Evolutionary conservation across 2,888 invertebrate species (phyloP), one percentile per base, ranked within the genome.

Genomic region (Protodeltote pygarga): DNA sequence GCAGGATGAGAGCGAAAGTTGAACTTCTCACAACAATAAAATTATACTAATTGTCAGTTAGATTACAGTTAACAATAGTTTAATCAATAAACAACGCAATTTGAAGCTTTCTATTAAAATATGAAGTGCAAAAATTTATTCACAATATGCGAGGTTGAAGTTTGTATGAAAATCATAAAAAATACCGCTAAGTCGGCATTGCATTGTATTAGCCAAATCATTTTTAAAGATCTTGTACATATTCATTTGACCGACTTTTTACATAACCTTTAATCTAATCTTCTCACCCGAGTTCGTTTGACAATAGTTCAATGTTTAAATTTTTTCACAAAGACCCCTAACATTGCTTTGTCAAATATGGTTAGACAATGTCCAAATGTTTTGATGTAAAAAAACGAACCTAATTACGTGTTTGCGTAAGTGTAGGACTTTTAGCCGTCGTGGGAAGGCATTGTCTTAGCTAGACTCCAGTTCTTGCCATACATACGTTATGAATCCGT

Each of bases 331-430:
- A 66, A 61, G 60, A 54, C 62, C 25, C 29, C 71, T 73, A 71
- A 76, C 77, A 75, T 74, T 74, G 77, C 75, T 76, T 81, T 82
- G 76, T 79, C 80, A 76, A 77, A 78, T 75, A 72, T 71, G 61
- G n/a, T 71, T 77, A 71, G 57, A 68, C 79, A 83, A 79, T 82
- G 83, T 83, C 77, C 79, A 77, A 81, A 79, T 77, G 73, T 75
- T 73, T 76, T 68, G 61, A 58, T 60, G 65, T 65, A 79, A 73
- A 80, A 79, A 81, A 75, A 69, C 63, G 68, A 70, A 70, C 59
- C 73, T 85, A 86, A 87, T 87, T 84, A 81, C 68, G 73, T 74
- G 78, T 81, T 87, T 87, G 84, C 87, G 88, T 82, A 87, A 88
- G 79, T 54, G 69, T 65, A 68, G 68, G 71, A 69, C 65, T 73